phyloP scores from a whole-genome alignment of 2,888 invertebrate genomes.

The Malthinus seriepunctatus region DNA sequence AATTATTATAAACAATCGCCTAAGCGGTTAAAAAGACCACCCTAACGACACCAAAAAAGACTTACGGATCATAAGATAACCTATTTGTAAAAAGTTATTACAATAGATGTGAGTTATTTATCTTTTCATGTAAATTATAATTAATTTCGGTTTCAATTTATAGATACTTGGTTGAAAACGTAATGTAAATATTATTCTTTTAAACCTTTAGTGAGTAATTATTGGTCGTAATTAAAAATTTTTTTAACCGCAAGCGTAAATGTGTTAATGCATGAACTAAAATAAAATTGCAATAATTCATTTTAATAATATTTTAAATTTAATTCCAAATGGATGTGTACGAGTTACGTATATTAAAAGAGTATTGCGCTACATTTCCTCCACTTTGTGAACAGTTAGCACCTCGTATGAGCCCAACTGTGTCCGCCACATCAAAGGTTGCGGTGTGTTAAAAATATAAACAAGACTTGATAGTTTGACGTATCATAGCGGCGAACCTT shows the following conservation, averaged over 20 bases:
- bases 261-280: conserved; percentile 13
- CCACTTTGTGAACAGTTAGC: conserved; percentile 51
- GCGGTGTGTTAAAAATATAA: conserved; percentile 49
- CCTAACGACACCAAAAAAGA: too few relatives aligned
- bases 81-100: too few relatives aligned
- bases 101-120: too few relatives aligned
- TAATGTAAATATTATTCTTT: too few relatives aligned
- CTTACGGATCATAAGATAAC: too few relatives aligned
- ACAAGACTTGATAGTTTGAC: conserved; percentile 46
- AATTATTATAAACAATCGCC: too few relatives aligned
- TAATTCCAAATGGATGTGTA: conserved; percentile 1
- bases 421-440: conserved; percentile 52
- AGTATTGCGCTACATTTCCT: conserved; percentile 48
- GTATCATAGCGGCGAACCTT: conserved; percentile 44
- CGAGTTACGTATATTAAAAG: too few relatives aligned
- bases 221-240: neutral
- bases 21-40: too few relatives aligned
- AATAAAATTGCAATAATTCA: conserved; percentile 27
- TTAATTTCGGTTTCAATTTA: too few relatives aligned
- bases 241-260: neutral
- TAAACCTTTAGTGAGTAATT: too few relatives aligned
- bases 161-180: too few relatives aligned
- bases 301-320: conserved; percentile 9
- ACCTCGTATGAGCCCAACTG: conserved; percentile 53
- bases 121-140: too few relatives aligned